These are phyloP conservation scores for Bugula neritina DNA, from an alignment of 2,888 invertebrate genomes.

Conservation along the genomic window DNA sequence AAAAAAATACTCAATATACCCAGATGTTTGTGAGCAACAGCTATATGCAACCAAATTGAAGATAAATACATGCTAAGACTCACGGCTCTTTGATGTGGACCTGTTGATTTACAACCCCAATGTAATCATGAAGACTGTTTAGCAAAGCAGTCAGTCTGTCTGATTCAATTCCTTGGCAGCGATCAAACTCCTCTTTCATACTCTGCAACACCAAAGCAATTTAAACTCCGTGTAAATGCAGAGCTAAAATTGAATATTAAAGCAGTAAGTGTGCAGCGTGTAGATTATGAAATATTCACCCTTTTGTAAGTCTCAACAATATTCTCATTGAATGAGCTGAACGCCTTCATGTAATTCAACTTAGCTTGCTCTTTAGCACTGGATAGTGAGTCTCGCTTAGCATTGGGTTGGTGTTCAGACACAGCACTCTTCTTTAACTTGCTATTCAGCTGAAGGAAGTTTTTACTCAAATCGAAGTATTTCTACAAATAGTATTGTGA, in stretches of 20 bases:
- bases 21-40: too few species aligned
- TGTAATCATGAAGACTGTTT: slow-evolving; percentile 21
- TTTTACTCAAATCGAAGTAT: slow-evolving; percentile 3
- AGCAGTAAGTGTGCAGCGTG: too few species aligned
- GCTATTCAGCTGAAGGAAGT: not conserved
- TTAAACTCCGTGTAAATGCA: too few species aligned
- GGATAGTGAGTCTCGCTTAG: not conserved
- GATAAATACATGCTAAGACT: too few species aligned
- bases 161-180: not conserved
- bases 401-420: not conserved
- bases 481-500: slow-evolving; percentile 4
- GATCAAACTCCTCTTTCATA: slow-evolving; percentile 14
- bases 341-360: not conserved
- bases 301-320: not conserved
- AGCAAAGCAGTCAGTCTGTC: slow-evolving; percentile 14
- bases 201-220: too few species aligned
- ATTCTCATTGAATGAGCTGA: slow-evolving; percentile 4
- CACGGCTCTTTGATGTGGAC: not conserved
- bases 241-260: too few species aligned
- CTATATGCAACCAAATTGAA: too few species aligned
- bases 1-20: too few species aligned
- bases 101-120: slow-evolving; percentile 11
- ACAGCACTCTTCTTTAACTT: not conserved
- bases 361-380: not conserved
- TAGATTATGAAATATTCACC: too few species aligned